Evolutionary conservation across 2,797 vertebrate species (phyloP), one percentile per base, ranked within the genome.

Genomic region (Acridotheres tristis): DNA sequence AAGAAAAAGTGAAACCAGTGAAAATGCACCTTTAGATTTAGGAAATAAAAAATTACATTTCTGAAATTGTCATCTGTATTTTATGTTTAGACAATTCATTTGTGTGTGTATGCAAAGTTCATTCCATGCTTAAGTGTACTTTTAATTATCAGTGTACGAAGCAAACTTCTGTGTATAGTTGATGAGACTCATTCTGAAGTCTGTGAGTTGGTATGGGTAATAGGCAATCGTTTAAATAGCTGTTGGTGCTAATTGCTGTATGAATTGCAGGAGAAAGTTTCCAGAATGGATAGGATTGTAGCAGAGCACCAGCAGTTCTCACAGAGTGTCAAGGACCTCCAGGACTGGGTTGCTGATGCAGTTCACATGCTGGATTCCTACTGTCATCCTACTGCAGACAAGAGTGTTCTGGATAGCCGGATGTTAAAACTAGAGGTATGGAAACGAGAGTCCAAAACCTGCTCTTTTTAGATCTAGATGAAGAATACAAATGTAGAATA

Each of bases 361-460:
- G 96, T 99, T 90, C 98, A 98, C 88, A 97, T 98, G 97, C 97
- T 99, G 63, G 97, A 98, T 89, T 98, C 98, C 19, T 99, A 99
- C 93, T 98, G 98, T 94, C 98, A 98, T 87, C 98, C 98, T 22
- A 99, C 98, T 6, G 98, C 98, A 3, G 99, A 99, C 97, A 99
- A 99, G 94, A 98, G 98, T 8, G 98, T 99, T 85, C 97, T 99
- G 90, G 99, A 99, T 91, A 98, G 98, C 94, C 98, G 99, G 82
- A 99, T 99, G 99, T 95, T 98, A 85, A 99, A 99, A 92, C 97
- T 99, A 19, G 99, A 99, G 98, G 99, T 99, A 97, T 19, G 96
- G 47, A n/a, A 94, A 45, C 5, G 30, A 3, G 32, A 57, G 14
- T 69, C 40, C 36, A 62, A 80, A 89, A 48, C 16, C 34, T 43